Evolutionary conservation across 2,888 invertebrate genomes (phyloP), one percentile per base, ranked within the genome.

Genomic region (Steinernema hermaphroditum): DNA sequence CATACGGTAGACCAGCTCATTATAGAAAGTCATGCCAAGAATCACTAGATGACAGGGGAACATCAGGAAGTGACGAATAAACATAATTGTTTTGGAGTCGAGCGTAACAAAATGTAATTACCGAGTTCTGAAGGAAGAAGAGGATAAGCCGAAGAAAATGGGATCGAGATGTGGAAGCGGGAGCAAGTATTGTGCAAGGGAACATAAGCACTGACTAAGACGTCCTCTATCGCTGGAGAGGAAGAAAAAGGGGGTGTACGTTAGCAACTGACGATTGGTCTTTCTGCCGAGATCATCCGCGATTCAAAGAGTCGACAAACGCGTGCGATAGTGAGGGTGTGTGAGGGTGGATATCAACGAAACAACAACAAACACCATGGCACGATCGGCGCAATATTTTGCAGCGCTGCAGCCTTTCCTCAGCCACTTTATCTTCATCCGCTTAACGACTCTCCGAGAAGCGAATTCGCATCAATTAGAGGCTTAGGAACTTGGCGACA

Each of bases 331-430:
- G 37, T 12, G 62, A 32, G 62, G 34, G 62, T 29, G 62, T 62
- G 62, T 62, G 62, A 62, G 62, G 62, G 62, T 62, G 62, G 62
- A 32, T 32, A 62, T 62, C 62, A 62, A 2, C 16, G 62, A 62
- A 62, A 62, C 62, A 62, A 62, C 62, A 62, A 62, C 62, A 62
- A 62, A 50, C 50, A 50, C 62, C 62, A 62, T 29, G 32, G 62
- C 62, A 62, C 62, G 22, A 27, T 54, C 24, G 62, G 34, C 62
- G 62, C 62, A 34, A n/a, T 34, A 62, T 62, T 62, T 62, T 62
- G 62, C 62, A 62, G 62, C 62, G 62, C 34, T 62, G 62, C 62
- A 62, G 62, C 62, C 34, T 27, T 62, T 12, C 32, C 62, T 29
- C 32, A 62, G 27, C 62, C n/a, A 34, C 62, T 62, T 54, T 62